A percentile compares a stretch with the other conserved stretches of the same genome.
Evolutionary conservation across 2,113 vertebrate genomes (phyloP).

Genomic region (Saguinus imperator): DNA sequence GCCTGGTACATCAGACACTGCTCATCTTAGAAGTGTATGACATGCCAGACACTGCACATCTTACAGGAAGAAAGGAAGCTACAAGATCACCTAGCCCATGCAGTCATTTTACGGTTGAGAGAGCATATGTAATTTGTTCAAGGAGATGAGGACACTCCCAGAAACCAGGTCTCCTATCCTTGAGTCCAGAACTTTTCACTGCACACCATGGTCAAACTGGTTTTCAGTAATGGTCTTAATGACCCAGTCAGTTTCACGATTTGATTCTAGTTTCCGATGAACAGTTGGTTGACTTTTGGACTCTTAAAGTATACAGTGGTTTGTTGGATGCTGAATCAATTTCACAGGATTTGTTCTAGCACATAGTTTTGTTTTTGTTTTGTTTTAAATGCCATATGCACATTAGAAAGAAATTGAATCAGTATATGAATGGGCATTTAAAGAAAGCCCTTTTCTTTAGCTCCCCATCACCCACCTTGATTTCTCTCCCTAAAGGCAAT

Average conservation of each 20-base stretch:
- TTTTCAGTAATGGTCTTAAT: not conserved
- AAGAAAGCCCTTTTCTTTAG: not conserved
- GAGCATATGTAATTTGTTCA: not conserved
- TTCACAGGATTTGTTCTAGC: conserved; percentile 40
- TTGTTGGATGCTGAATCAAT: conserved; percentile 4
- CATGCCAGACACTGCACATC: not conserved
- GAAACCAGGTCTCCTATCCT: not conserved
- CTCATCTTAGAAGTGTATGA: too few species aligned
- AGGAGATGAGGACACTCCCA: not conserved
- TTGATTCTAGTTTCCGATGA: not conserved
- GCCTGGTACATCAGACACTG: too few species aligned
- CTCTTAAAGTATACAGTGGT: not conserved
- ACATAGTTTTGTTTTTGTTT: conserved; percentile 14
- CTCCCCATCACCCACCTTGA: not conserved
- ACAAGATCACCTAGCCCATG: not conserved
- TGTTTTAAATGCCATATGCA: not conserved
- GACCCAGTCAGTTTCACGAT: not conserved
- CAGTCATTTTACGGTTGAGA: not conserved
- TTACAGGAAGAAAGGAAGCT: not conserved
- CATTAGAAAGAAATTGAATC: conserved; percentile 40
- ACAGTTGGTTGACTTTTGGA: not conserved
- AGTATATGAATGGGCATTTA: not conserved
- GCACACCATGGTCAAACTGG: not conserved
- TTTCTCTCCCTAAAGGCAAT: not conserved
- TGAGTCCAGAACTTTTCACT: not conserved